Percentiles rank a stretch among this genome's conserved stretches.
These are phyloP conservation scores for Drosophila neonasuta DNA, from an alignment of 2,888 invertebrate species.

Conservation along the genomic window DNA sequence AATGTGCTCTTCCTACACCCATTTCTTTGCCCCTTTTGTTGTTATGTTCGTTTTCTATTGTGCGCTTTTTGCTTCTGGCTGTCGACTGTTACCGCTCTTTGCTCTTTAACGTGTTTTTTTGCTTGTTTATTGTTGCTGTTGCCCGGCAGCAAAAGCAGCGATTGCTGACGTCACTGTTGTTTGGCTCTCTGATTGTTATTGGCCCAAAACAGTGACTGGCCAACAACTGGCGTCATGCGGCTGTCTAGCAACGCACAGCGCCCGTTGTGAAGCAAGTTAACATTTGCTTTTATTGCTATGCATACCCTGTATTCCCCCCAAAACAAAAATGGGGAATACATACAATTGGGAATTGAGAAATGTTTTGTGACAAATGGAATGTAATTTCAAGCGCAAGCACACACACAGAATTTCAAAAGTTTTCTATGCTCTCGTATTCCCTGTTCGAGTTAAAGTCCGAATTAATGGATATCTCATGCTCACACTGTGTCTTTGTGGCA, in stretches of 20 bases:
- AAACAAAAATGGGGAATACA: background rate
- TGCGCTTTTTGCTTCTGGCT: constrained; percentile 23
- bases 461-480: constrained; percentile 1
- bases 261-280: constrained; percentile 29
- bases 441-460: background rate
- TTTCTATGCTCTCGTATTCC: background rate
- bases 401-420: background rate
- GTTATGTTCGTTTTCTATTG: constrained; percentile 6
- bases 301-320: constrained; percentile 29
- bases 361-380: background rate
- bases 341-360: background rate
- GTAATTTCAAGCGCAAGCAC: too few relatives aligned
- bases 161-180: constrained; percentile 37
- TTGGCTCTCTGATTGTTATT: constrained; percentile 40
- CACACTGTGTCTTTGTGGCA: background rate
- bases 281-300: constrained; percentile 15
- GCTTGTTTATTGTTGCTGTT: constrained; percentile 26
- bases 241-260: constrained; percentile 49
- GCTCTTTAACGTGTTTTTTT: background rate
- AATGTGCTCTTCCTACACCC: constrained; percentile 2
- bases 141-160: constrained; percentile 23
- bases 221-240: constrained; percentile 47
- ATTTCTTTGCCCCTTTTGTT: background rate
- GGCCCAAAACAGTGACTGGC: constrained; percentile 25
- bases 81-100: constrained; percentile 16